Base-by-base conservation (phyloP, 2,888 invertebrate genomes). In the Eupithecia dodoneata region DNA sequence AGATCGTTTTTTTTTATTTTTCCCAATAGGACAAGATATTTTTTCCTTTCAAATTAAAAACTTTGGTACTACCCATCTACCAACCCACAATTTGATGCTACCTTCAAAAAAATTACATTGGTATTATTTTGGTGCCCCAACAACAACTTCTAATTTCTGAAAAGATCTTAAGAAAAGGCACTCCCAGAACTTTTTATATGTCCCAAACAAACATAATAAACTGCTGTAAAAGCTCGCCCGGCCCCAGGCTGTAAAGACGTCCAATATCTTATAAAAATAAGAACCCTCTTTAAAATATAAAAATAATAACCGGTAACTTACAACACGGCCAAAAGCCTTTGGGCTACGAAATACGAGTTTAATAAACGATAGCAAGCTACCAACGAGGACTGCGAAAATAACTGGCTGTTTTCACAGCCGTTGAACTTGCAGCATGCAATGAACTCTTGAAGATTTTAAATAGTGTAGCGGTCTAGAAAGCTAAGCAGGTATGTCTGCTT, bases 211-310 rank as follows among this genome's bases (percentile, higher is more conserved):
- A 63, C 63, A 63, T 63, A 63, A 63, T 63, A 63, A 59, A 30
- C 44, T 45, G n/a, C n/a, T n/a, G 67, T 69, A 69, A 69, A 69
- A 69, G 47, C 18, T 47, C 47, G 63, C 69, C 45, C 12, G 30
- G 47, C 47, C 10, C n/a, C 30, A 1, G 45, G 41, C 18, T 71
- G 49, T 41, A 10, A 18, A 69, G 45, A 70, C 18, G 15, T n/a
- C 70, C 70, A 70, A 70, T 70, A 70, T 30, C 70, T 70, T 70
- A 30, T 18, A 45, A 47, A 70, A 70, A 70, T 47, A 70, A 49
- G 70, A 45, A 70, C 70, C 70, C 47, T 70, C 45, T 70, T 47
- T 45, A 47, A 45, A 69, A 69, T 69, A 69, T 69, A 44, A 69
- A 69, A 69, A 69, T 66, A 70, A 70, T 47, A 45, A 13, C 70